Evolutionary conservation across 2,888 invertebrate genomes (phyloP), one percentile per base, ranked within the genome.

Genomic region (Drosophila borborema): DNA sequence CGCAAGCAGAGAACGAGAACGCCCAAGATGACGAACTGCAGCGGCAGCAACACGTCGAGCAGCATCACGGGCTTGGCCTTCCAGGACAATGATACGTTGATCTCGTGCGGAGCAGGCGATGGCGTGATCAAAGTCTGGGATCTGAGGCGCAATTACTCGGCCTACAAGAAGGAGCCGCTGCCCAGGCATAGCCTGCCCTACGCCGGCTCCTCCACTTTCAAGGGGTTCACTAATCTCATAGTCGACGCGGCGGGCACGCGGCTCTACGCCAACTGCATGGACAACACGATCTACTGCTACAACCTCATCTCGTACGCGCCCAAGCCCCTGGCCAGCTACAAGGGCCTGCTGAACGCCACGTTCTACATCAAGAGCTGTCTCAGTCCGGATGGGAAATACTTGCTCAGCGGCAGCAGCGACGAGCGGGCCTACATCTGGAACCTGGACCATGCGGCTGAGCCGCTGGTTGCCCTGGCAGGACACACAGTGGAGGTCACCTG

Each of bases 91-190:
- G 93, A 95, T 76, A 96, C 96, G 6, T 94, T 98, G 2, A 94
- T 98, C 51, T 97, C 98, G 0, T 96, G 97, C 90, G 97, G 97
- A 1, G 97, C 97, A 64, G 96, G 96, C 49, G 98, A 98, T 93
- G 97, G 98, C 0, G 93, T 95, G 74, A 96, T 98, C 64, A 98
- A 98, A 93, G 95, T 96, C 2, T 98, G 97, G 97, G 98, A 98
- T 92, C 92, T 98, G 36, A 94, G 98, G 40, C 97, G 97, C 90
- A 97, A 96, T 89, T 98, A 98, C 91, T 95, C 94, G 14, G 94
- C 94, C 6, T 94, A 95, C 82, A 96, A 95, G 88, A 94, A 95
- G 58, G 96, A 96, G 69, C 96, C 97, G 0, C 89, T 95, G 49
- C 96, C 98, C 0, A 96, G 96, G 82, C 94, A 95, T 85, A 94